Evolutionary conservation across 2,888 invertebrate species (phyloP), one percentile per base, ranked within the genome.

Genomic region (Ptychoptera contaminata): DNA sequence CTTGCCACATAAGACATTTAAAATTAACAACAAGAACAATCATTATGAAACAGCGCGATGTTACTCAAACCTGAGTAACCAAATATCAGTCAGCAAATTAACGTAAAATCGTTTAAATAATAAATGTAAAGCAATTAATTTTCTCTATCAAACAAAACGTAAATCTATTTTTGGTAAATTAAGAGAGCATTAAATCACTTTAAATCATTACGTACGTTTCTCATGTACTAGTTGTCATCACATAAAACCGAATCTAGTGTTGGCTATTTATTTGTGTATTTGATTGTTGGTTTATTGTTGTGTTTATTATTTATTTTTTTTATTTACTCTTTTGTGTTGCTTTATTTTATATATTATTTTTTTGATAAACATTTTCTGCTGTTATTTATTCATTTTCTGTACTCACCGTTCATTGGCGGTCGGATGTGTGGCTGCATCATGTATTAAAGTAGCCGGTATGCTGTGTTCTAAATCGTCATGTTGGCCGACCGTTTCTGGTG

Each of bases 391-490:
- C 14, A 2, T 37, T 36, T 14, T 43, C 31, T 16, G 32, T 16
- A 42, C 53, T 54, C 46, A 70, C 70, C 68, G 67, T 58, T 70
- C 68, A 59, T 43, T 44, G 47, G 44, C 50, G 47, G 70, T 67
- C 48, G 70, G 69, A 50, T 43, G 43, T 47, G 44, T 51, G 47
- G 70, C 67, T 48, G 69, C 69, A 50, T 71, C 70, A 23, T 45
- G 71, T 46, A 71, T 71, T 53, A 72, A 61, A 37, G 69, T 71
- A 47, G 70, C 70, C 43, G 72, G 71, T 57, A 71, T 71, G 57
- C 70, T 70, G 59, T 70, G 71, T 58, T 72, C 70, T 53, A 70
- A 67, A 65, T 72, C 73, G 58, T 71, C 65, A 43, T 53, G 59
- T 54, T 43, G 43, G 40, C 41, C 45, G 43, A 51, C 50, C 49